Evolutionary conservation across 2,113 vertebrate species (phyloP).

Genomic region (Corydoras sp.): DNA sequence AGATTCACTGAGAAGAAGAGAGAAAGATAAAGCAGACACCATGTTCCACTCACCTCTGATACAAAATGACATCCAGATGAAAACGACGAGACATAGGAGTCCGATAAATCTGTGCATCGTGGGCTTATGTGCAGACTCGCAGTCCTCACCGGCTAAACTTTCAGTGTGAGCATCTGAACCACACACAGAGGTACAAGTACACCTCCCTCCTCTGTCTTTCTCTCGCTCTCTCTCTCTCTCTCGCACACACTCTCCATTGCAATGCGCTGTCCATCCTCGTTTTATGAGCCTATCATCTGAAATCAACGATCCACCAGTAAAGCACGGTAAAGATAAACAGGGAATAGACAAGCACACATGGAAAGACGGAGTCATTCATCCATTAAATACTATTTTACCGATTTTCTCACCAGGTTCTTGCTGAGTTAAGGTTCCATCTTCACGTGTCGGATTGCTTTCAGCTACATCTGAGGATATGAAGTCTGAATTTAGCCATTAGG

Average conservation of each 20-base stretch:
- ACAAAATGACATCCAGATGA: constrained; percentile 34
- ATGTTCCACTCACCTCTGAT: constrained; percentile 22
- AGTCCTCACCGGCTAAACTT: constrained; percentile 30
- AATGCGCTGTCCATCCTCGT: neutral
- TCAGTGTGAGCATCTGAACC: constrained; percentile 27
- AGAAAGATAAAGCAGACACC: neutral
- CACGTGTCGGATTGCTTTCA: neutral
- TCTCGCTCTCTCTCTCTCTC: neutral
- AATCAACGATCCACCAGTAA: neutral
- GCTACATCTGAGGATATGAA: neutral
- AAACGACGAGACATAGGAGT: constrained; percentile 11
- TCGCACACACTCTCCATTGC: neutral
- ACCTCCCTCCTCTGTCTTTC: neutral
- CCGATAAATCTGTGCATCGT: constrained; percentile 12
- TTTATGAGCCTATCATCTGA: neutral
- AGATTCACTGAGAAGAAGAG: neutral
- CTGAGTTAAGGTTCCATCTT: neutral
- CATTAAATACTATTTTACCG: neutral
- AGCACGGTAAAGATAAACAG: neutral
- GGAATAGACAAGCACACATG: neutral
- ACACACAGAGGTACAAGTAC: neutral
- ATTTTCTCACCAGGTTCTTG: neutral
- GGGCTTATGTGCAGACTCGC: neutral
- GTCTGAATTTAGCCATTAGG: neutral
- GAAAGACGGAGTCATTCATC: neutral